phyloP scores from a whole-genome alignment of 2,888 invertebrate genomes.

The Ashinkailepas kermadecensis region DNA sequence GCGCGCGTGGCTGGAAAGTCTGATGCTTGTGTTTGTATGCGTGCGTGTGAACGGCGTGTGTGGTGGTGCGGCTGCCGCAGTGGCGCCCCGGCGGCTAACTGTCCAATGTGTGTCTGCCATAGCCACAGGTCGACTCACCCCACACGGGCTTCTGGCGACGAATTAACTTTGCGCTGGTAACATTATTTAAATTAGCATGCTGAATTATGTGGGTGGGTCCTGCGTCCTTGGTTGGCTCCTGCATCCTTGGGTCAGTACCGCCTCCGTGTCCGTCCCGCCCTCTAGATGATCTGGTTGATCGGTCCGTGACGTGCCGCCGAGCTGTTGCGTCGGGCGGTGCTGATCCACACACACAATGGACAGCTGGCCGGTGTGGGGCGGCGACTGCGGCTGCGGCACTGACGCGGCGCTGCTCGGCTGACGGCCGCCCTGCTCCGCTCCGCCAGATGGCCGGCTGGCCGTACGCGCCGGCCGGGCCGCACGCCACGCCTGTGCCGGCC shows the following conservation, averaged over 20 bases:
- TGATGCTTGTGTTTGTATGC: neutral
- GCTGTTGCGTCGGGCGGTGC: neutral
- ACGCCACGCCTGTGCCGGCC: neutral
- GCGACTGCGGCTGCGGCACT: neutral
- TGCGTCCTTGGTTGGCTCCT: neutral
- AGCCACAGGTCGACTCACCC: neutral
- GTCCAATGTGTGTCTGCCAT: constrained; percentile 4
- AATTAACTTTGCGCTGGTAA: neutral
- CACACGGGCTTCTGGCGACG: neutral
- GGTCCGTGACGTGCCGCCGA: neutral
- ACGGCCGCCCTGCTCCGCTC: neutral
- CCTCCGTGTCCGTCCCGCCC: neutral
- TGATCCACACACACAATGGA: neutral
- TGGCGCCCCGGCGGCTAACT: neutral
- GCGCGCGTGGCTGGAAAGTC: neutral
- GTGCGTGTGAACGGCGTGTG: neutral
- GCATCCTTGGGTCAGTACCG: neutral
- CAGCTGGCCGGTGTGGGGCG: neutral
- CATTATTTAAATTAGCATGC: too few relatives aligned
- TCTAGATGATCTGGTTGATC: neutral
- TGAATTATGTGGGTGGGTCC: too few relatives aligned
- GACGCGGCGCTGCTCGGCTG: neutral
- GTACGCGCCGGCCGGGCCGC: constrained; percentile 13
- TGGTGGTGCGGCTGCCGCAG: neutral
- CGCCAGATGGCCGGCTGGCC: constrained; percentile 19